These are phyloP conservation scores for Sebastes matsubarae DNA, from an alignment of 2,797 vertebrate genomes.

Conservation along the genomic window DNA sequence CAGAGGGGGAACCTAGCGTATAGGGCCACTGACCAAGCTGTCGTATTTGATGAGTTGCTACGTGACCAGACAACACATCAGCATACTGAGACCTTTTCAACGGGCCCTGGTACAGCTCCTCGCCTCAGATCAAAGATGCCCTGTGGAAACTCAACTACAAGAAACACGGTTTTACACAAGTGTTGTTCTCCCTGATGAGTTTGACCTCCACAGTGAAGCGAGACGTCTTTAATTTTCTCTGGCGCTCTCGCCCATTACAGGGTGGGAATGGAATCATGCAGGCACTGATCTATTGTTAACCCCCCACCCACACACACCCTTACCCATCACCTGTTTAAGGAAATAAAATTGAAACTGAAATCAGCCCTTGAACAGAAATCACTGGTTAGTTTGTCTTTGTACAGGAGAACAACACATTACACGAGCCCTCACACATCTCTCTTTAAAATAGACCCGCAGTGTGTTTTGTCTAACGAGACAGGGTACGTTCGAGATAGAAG, in stretches of 20 bases:
- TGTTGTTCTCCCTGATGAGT: conserved; percentile 28
- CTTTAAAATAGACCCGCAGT: not conserved
- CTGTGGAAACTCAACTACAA: conserved; percentile 7
- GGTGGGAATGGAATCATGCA: conserved; percentile 26
- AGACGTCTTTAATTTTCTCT: conserved; percentile 36
- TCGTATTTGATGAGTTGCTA: not conserved
- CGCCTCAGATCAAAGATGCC: not conserved
- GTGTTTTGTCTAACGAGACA: conserved; percentile 19
- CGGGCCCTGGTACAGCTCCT: not conserved
- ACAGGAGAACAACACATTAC: not conserved
- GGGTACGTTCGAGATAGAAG: not conserved
- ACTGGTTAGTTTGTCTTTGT: not conserved
- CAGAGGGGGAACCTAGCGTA: no score
- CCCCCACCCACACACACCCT: no score
- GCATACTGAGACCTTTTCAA: not conserved
- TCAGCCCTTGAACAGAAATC: not conserved
- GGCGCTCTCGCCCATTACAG: conserved; percentile 30
- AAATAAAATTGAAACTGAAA: not conserved
- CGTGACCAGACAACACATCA: not conserved
- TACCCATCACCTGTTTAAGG: conserved; percentile 6
- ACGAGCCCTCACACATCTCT: not conserved
- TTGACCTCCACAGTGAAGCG: conserved; percentile 14
- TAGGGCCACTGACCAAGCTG: not conserved
- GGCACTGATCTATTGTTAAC: conserved; percentile 15
- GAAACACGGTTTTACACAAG: conserved; percentile 30